phyloP scores from a whole-genome alignment of 2,888 invertebrate genomes.

The Phaonia tiefii region DNA sequence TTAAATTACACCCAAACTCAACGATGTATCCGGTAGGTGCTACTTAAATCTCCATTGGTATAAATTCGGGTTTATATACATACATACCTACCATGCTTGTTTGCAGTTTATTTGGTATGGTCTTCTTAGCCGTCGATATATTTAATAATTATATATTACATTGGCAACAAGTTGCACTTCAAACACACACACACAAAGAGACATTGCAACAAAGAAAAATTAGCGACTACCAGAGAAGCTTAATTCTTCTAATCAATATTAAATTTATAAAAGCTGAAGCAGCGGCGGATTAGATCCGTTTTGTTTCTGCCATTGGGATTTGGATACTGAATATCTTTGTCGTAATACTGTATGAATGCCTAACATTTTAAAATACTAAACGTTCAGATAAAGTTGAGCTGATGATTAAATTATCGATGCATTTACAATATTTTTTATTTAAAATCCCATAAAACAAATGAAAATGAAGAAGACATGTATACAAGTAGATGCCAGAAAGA shows the following conservation, averaged over 20 bases:
- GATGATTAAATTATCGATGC: constrained; percentile 56
- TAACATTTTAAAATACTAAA: constrained; percentile 18
- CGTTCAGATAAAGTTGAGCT: constrained; percentile 4
- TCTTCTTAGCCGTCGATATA: constrained; percentile 10
- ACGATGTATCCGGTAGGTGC: no score
- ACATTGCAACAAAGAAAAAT: constrained; percentile 26
- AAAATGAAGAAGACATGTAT: neutral
- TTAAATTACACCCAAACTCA: no score
- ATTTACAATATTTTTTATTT: constrained; percentile 45
- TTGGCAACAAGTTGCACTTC: constrained; percentile 26
- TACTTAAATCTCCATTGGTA: no score
- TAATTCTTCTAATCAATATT: constrained; percentile 57
- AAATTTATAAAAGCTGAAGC: neutral
- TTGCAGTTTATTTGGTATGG: neutral
- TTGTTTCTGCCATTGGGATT: neutral
- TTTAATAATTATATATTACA: constrained; percentile 54
- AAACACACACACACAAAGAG: constrained; percentile 13
- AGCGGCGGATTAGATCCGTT: neutral
- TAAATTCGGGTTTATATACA: no score
- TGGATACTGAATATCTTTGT: no score
- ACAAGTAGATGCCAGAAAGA: no score
- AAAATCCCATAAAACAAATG: neutral
- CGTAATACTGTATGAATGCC: no score
- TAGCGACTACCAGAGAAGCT: constrained; percentile 57
- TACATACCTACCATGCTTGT: no score